These are phyloP conservation scores for Schizotus pectinicornis DNA, from an alignment of 2,888 invertebrate genomes.

Conservation along the genomic window DNA sequence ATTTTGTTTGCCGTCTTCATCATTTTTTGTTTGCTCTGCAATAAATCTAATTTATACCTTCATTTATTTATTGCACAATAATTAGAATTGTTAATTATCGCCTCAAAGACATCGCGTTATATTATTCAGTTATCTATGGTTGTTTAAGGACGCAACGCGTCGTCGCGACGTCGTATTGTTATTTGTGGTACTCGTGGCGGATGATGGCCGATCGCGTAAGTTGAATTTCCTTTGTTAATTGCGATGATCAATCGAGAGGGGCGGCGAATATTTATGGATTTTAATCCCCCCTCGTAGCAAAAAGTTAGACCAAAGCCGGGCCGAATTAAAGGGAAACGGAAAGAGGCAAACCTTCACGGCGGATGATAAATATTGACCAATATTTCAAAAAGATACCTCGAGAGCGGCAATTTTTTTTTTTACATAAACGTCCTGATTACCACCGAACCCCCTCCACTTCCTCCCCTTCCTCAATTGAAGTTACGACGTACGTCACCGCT, in stretches of 20 bases:
- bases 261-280: not conserved
- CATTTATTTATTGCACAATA: slow-evolving; percentile 39
- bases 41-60: slow-evolving; percentile 36
- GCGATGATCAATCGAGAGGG: slow-evolving; percentile 2
- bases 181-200: no score
- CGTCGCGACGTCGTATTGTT: slow-evolving; percentile 32
- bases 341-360: slow-evolving; percentile 25
- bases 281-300: not conserved
- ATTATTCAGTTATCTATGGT: slow-evolving; percentile 45
- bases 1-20: slow-evolving; percentile 34
- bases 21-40: slow-evolving; percentile 38
- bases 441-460: not conserved
- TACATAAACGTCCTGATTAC: slow-evolving; percentile 29
- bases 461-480: not conserved
- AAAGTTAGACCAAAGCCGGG: slow-evolving; percentile 4
- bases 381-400: slow-evolving; percentile 50
- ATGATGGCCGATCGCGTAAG: no score
- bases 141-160: slow-evolving; percentile 42
- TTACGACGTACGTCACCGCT: slow-evolving; percentile 12
- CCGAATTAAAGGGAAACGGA: slow-evolving; percentile 29
- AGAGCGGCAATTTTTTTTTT: slow-evolving; percentile 44
- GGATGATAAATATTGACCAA: slow-evolving; percentile 49
- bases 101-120: slow-evolving; percentile 11
- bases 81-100: slow-evolving; percentile 33
- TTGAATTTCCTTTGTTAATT: not conserved